phyloP scores from a whole-genome alignment of 2,888 invertebrate species.

The Hylaea fasciaria region DNA sequence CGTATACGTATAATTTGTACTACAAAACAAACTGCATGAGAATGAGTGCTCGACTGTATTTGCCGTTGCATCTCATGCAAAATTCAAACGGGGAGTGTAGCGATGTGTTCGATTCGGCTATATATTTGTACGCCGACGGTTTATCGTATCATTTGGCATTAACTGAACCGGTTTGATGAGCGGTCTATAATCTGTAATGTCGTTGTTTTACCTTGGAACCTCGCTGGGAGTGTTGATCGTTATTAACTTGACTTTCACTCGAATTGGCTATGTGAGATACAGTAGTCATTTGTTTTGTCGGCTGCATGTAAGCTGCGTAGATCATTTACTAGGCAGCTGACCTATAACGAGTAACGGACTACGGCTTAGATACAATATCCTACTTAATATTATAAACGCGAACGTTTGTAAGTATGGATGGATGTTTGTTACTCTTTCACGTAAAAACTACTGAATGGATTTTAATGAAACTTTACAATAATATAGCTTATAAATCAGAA shows the following conservation, averaged over 20 bases:
- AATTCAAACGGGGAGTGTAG: slow-evolving; percentile 28
- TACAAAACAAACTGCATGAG: slow-evolving; percentile 24
- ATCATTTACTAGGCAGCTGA: too few relatives aligned
- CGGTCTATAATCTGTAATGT: slow-evolving; percentile 3
- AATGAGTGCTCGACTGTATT: slow-evolving; percentile 25
- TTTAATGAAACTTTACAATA: too few relatives aligned
- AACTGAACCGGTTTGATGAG: slow-evolving; percentile 28
- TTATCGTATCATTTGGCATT: slow-evolving; percentile 21
- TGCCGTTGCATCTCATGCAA: slow-evolving; percentile 33
- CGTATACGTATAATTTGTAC: neutral
- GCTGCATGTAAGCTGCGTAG: too few relatives aligned
- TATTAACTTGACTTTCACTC: neutral
- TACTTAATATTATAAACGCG: too few relatives aligned
- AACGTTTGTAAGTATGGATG: too few relatives aligned
- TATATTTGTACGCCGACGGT: slow-evolving; percentile 7
- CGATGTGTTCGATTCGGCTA: slow-evolving; percentile 16
- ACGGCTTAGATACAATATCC: too few relatives aligned
- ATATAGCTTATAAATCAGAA: too few relatives aligned
- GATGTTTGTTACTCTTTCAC: too few relatives aligned
- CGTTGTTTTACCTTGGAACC: slow-evolving; percentile 14
- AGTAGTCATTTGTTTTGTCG: too few relatives aligned
- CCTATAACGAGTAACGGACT: too few relatives aligned
- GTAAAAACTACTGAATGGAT: too few relatives aligned
- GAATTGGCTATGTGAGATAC: too few relatives aligned
- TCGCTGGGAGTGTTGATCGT: neutral